A percentile compares a stretch with the other conserved stretches of the same genome.
Evolutionary conservation across 1,140 invertebrate species (phyloP).

Genomic region (Drosophila bipectinata): DNA sequence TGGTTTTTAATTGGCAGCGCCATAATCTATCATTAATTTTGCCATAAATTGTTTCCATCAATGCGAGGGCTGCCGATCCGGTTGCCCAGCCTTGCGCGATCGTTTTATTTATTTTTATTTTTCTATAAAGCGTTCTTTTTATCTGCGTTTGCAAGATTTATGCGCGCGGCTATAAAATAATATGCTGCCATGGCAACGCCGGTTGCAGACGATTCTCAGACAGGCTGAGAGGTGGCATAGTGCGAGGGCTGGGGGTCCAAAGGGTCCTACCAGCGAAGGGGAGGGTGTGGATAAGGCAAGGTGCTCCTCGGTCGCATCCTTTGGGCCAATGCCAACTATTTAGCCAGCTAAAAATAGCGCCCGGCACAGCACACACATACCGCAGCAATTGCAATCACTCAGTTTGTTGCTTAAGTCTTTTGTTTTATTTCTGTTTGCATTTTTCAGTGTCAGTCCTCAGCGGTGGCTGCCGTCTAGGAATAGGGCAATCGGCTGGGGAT

Average conservation of each 20-base stretch:
- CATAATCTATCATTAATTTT: conserved; percentile 83
- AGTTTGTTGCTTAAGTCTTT: conserved; percentile 82
- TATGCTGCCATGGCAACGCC: conserved; percentile 76
- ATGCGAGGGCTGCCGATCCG: conserved; percentile 71
- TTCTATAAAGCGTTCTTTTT: conserved; percentile 82
- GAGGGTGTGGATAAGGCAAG: conserved; percentile 29
- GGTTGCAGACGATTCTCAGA: conserved; percentile 35
- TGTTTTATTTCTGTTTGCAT: conserved; percentile 83
- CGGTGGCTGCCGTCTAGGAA: conserved; percentile 16
- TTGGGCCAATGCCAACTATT: conserved; percentile 80
- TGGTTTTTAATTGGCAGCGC: conserved; percentile 82
- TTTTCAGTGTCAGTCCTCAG: conserved; percentile 73
- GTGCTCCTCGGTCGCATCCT: conserved; percentile 58
- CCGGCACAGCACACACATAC: conserved; percentile 30
- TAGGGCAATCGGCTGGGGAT: conserved; percentile 62
- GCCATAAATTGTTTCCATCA: conserved; percentile 81
- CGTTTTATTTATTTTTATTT: conserved; percentile 78
- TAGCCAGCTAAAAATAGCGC: conserved; percentile 75
- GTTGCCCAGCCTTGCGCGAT: conserved; percentile 51
- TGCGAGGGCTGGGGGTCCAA: not conserved
- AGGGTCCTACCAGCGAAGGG: not conserved
- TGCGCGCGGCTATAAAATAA: conserved; percentile 81
- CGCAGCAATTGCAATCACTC: conserved; percentile 81
- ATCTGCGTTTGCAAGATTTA: conserved; percentile 83
- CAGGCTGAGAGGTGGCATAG: conserved; percentile 7